A percentile compares a stretch with the other conserved stretches of the same genome.
Evolutionary conservation across 2,888 invertebrate genomes (phyloP).

Genomic region (Emmelina monodactyla): DNA sequence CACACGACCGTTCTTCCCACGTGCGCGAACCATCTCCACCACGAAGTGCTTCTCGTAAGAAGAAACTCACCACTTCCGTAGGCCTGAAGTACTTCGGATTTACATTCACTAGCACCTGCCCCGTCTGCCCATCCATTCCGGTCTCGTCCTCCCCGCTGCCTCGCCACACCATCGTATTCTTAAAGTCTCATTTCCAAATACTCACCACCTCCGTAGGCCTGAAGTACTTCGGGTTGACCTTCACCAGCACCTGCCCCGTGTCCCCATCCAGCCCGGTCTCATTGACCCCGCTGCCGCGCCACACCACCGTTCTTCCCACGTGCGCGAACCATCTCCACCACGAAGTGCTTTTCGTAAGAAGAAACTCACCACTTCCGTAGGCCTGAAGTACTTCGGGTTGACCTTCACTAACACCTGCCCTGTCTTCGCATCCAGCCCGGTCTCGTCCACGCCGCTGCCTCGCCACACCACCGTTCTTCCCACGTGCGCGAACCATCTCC

Average conservation of each 20-base stretch:
- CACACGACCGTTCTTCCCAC: constrained; percentile 76
- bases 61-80: constrained; percentile 95
- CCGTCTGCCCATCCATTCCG: constrained; percentile 72
- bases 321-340: constrained; percentile 92
- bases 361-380: constrained; percentile 96
- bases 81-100: constrained; percentile 96
- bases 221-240: constrained; percentile 93
- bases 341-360: no score
- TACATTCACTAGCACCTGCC: constrained; percentile 81
- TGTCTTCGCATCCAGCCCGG: constrained; percentile 71
- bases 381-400: constrained; percentile 94
- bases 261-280: constrained; percentile 78
- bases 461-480: constrained; percentile 79
- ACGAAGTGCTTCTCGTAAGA: no score
- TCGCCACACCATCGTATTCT: constrained; percentile 76
- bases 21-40: constrained; percentile 92
- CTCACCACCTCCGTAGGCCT: constrained; percentile 97
- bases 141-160: constrained; percentile 85
- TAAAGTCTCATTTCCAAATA: constrained; percentile 84
- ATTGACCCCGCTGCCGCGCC: constrained; percentile 85
- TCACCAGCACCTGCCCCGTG: constrained; percentile 79
- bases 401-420: constrained; percentile 83
- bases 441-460: constrained; percentile 84
- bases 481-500: constrained; percentile 87
- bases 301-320: constrained; percentile 73